Evolutionary conservation across 2,888 invertebrate genomes (phyloP).

Genomic region (Cantharis rufa): DNA sequence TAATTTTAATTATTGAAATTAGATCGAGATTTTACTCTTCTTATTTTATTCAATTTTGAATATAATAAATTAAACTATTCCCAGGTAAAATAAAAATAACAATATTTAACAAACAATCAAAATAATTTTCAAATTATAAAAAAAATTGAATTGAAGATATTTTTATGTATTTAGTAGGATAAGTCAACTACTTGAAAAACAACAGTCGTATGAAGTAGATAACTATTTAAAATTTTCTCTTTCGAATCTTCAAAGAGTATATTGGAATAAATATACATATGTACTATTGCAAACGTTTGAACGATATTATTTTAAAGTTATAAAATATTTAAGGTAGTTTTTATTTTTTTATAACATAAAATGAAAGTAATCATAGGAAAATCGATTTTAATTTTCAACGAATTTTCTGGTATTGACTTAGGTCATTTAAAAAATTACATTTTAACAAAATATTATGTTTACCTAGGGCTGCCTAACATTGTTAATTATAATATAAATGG

Average conservation of each 20-base stretch:
- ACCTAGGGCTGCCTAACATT: background rate
- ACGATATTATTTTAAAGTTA: background rate
- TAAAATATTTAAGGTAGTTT: background rate
- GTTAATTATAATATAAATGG: no score
- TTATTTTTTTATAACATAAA: background rate
- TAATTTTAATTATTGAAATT: no score
- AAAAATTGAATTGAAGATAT: background rate
- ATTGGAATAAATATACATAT: background rate
- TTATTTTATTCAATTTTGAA: no score
- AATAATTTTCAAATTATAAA: background rate
- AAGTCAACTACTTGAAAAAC: background rate
- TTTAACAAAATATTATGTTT: background rate
- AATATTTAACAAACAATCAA: no score
- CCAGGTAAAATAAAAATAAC: no score
- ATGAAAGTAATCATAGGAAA: background rate
- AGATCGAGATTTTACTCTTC: no score
- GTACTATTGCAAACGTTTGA: background rate
- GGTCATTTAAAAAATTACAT: background rate
- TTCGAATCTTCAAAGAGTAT: background rate
- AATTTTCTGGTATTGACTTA: background rate
- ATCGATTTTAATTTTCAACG: background rate
- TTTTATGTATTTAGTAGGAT: background rate
- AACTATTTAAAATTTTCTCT: background rate
- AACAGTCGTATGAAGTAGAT: background rate
- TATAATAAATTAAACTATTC: no score